Base-by-base conservation (phyloP, 2,797 vertebrate genomes). In the Anomalospiza imberbis region DNA sequence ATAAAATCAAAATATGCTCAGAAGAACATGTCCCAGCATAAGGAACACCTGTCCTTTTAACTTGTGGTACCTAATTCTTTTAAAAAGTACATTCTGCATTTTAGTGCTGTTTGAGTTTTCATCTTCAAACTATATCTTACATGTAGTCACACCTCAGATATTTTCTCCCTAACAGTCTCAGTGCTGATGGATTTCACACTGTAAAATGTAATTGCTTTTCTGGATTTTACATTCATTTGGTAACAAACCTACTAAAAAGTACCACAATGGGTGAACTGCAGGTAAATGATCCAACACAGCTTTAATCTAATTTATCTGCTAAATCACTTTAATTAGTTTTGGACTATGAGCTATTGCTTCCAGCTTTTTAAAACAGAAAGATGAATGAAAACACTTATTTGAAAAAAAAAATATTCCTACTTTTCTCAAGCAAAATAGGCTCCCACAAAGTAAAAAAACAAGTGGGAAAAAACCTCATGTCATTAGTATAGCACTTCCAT, bases 171-270 rank as follows among this genome's bases (percentile, higher is more conserved):
- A 85, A 83, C 50, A 71, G 29, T 80, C 34, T 91, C 72, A 63
- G 22, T 38, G 55, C 20, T 85, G 66, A 89, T 45, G 55, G 58
- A 91, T 82, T 94, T 94, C 57, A 86, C 24, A 91, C 13, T 84
- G 48, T 65, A 85, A 94, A 94, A 79, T 80, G 32, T 72, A 94
- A 92, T 91, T 94, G 75, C n/a, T 89, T 94, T 91, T 94, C 77
- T 88, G 68, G 13, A 68, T 40, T 96, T 95, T 76, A 45, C 58
- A 68, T 79, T 84, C 34, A 70, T 92, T 94, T 81, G 17, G 34
- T 72, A 94, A 88, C 24, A 88, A 92, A 88, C 14, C 61, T 71
- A 58, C 75, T 94, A 91, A 95, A 95, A 92, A 79, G 25, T 72
- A 88, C 73, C 40, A 91, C 50, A 91, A 25, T 53, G 31, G 50